phyloP scores from a whole-genome alignment of 2,888 invertebrate genomes.

The Drosophila heteroneura region DNA sequence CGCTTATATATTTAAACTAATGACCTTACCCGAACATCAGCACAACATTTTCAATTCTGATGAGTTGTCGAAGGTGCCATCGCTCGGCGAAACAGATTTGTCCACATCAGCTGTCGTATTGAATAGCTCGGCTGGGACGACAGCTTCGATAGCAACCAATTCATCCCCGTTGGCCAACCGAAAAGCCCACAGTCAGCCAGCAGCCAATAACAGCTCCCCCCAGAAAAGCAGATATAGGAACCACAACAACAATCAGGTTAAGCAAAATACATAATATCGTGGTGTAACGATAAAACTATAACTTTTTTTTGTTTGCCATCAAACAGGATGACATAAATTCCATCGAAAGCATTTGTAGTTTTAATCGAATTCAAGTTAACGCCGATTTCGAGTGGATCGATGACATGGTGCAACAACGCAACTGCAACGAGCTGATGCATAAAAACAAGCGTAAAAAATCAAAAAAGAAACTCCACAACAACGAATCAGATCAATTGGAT shows the following conservation, averaged over 20 bases:
- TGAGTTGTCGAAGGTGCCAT: constrained; percentile 69
- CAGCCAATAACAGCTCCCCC: constrained; percentile 39
- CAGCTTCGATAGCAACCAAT: constrained; percentile 70
- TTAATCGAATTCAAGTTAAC: constrained; percentile 45
- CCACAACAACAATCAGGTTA: constrained; percentile 80
- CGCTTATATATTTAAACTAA: background rate
- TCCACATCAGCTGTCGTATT: constrained; percentile 56
- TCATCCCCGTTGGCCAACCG: constrained; percentile 59
- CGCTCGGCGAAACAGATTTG: constrained; percentile 52
- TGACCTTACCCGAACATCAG: constrained; percentile 23
- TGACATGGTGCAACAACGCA: constrained; percentile 59
- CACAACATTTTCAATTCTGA: constrained; percentile 52
- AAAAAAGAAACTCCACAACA: constrained; percentile 61
- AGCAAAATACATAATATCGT: background rate
- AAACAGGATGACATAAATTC: constrained; percentile 83
- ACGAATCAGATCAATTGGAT: constrained; percentile 75
- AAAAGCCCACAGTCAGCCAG: constrained; percentile 34
- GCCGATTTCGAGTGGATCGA: constrained; percentile 78
- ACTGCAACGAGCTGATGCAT: constrained; percentile 65
- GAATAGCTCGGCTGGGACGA: constrained; percentile 74
- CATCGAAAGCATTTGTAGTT: constrained; percentile 81
- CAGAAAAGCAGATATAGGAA: constrained; percentile 68
- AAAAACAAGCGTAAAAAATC: constrained; percentile 80
- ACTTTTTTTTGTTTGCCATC: background rate
- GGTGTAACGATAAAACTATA: background rate